Evolutionary conservation across 2,888 invertebrate species (phyloP).

Genomic region (Balanococcus diminutus): DNA sequence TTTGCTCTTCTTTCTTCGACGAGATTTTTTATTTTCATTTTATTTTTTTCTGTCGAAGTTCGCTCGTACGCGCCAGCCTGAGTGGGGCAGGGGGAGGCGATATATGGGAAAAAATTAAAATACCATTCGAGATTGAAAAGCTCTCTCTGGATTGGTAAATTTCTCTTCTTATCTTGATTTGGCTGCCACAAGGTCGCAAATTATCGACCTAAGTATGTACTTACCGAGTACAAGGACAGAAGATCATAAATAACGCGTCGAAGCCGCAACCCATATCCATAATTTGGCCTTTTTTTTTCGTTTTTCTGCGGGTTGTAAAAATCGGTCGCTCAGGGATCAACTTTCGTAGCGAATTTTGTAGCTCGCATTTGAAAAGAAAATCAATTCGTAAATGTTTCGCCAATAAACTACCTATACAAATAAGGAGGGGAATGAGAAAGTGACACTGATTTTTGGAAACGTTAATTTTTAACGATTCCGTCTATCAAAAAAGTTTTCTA

Average conservation of each 20-base stretch:
- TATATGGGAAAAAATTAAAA: neutral
- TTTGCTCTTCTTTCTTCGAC: neutral
- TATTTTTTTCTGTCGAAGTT: neutral
- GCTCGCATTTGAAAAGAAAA: neutral
- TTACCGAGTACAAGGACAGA: neutral
- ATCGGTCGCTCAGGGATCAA: neutral
- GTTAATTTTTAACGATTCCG: conserved; percentile 12
- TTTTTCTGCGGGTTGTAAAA: neutral
- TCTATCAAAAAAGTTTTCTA: neutral
- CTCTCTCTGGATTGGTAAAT: neutral
- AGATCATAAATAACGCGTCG: neutral
- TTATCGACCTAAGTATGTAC: too few relatives aligned
- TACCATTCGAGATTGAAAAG: neutral
- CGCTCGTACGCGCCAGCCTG: neutral
- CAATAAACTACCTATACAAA: neutral
- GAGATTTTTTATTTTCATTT: neutral
- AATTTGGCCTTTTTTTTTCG: neutral
- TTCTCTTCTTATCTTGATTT: neutral
- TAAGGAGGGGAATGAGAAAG: neutral
- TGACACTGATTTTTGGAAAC: neutral
- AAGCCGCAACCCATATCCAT: neutral
- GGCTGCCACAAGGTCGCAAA: neutral
- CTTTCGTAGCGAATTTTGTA: neutral
- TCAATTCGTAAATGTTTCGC: neutral
- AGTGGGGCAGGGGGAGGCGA: neutral